Evolutionary conservation across 2,797 vertebrate species (phyloP), one percentile per base, ranked within the genome.

Genomic region (Artibeus lituratus): DNA sequence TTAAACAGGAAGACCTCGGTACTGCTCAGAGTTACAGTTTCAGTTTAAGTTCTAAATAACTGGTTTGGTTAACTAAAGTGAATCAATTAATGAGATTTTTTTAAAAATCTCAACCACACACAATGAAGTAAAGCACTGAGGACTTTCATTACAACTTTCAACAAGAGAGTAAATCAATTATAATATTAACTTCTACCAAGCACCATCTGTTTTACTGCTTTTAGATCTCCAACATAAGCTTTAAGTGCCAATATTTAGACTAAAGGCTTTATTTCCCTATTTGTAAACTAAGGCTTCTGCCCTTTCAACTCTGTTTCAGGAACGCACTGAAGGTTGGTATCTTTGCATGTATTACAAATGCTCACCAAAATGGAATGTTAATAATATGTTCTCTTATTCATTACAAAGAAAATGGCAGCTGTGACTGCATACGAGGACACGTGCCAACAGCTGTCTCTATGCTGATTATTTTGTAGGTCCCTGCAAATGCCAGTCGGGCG

Each of bases 121-220:
- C 35, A 90, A 87, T 85, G 32, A 94, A 96, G 93, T 87, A 67
- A 92, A 91, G 74, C 73, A 88, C 87, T 2, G 9, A 87, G 18
- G 77, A 47, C 3, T 80, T 87, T 96, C 82, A 94, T 53, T 21
- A 80, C 94, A 91, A 80, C 35, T 91, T 96, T 85, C 35, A 85
- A 86, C 18, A 84, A 19, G n/a, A 95, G 78, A 47, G 26, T 55
- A 85, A 82, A 83, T 92, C 39, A 87, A 94, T 80, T 59, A 89
- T 29, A 96, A 72, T 55, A 90, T 42, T 92, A 90, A 95, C 82
- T 94, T 88, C 57, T 80, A 91, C 49, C 77, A 92, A 88, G 88
- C 29, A 65, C 4, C 8, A 70, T 90, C 44, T 65, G 84, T 67
- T 73, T 21, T 9, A 39, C 32, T 18, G 24, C 14, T 59, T 69